A percentile compares a stretch with the other conserved stretches of the same genome.
phyloP scores from a whole-genome alignment of 2,797 vertebrate genomes.

The Chrosomus eos region DNA sequence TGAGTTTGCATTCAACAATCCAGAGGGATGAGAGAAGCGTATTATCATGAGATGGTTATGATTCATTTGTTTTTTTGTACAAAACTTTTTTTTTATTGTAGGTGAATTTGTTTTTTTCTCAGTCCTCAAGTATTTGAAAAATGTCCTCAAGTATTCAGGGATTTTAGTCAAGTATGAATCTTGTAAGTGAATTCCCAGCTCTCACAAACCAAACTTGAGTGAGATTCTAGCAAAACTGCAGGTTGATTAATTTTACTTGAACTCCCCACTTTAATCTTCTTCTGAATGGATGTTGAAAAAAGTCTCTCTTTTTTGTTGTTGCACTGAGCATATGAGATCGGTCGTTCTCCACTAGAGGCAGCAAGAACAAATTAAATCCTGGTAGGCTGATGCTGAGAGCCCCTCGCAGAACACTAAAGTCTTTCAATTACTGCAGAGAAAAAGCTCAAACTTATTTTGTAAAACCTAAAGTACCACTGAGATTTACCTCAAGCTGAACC shows the following conservation, averaged over 20 bases:
- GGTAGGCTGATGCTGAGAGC: constrained; percentile 15
- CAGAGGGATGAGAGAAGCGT: constrained; percentile 1
- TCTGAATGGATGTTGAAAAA: constrained; percentile 1
- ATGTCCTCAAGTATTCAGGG: neutral
- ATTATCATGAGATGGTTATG: neutral
- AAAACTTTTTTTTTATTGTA: neutral
- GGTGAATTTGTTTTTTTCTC: neutral
- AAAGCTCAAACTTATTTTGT: constrained; percentile 21
- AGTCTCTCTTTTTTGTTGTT: neutral
- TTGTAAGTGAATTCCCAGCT: neutral
- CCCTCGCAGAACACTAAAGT: constrained; percentile 9
- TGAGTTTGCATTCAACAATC: constrained; percentile 7
- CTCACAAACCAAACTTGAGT: neutral
- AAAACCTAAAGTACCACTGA: constrained; percentile 21
- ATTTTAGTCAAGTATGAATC: neutral
- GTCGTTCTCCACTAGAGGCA: constrained; percentile 65
- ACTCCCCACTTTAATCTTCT: constrained; percentile 19
- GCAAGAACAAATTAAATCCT: constrained; percentile 53
- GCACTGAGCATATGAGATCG: neutral
- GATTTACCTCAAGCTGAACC: constrained; percentile 23
- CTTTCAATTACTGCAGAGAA: constrained; percentile 6
- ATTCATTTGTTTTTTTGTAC: neutral
- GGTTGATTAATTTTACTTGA: constrained; percentile 7
- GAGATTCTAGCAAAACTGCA: neutral
- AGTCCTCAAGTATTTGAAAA: neutral